Evolutionary conservation across 2,888 invertebrate genomes (phyloP).

Genomic region (Drosophila falleni): DNA sequence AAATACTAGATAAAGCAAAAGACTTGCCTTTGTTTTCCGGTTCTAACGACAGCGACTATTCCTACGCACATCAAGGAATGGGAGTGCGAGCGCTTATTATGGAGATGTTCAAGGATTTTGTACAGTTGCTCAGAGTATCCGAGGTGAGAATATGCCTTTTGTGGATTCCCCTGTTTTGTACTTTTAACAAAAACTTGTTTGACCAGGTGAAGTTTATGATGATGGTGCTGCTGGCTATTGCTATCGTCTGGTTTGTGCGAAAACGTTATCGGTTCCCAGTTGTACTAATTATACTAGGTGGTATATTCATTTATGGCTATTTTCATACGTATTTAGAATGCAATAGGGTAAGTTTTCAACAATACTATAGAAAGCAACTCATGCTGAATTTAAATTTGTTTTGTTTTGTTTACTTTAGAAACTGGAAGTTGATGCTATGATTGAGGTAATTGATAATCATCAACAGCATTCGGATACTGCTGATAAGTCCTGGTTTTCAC

Average conservation of each 20-base stretch:
- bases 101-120: constrained; percentile 67
- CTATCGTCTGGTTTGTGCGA: constrained; percentile 62
- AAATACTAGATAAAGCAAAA: constrained; percentile 64
- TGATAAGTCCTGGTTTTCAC: constrained; percentile 39
- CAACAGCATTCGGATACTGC: constrained; percentile 4
- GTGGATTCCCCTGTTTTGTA: neutral
- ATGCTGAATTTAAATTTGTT: neutral
- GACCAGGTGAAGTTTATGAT: constrained; percentile 72
- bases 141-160: constrained; percentile 66
- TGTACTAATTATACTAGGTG: constrained; percentile 51
- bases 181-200: constrained; percentile 13
- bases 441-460: constrained; percentile 63
- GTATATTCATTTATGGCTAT: constrained; percentile 72
- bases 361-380: neutral
- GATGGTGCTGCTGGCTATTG: constrained; percentile 39
- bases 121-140: constrained; percentile 58
- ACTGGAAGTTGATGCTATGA: constrained; percentile 70
- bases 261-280: constrained; percentile 61
- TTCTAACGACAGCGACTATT: constrained; percentile 23
- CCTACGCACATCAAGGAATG: constrained; percentile 30
- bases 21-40: constrained; percentile 31
- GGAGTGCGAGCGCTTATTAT: constrained; percentile 52
- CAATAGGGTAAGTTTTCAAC: constrained; percentile 71
- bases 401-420: constrained; percentile 52
- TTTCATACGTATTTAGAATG: constrained; percentile 81